Evolutionary conservation across 1,140 invertebrate species (phyloP), one percentile per base, ranked within the genome.

Genomic region (Dreissena polymorpha): DNA sequence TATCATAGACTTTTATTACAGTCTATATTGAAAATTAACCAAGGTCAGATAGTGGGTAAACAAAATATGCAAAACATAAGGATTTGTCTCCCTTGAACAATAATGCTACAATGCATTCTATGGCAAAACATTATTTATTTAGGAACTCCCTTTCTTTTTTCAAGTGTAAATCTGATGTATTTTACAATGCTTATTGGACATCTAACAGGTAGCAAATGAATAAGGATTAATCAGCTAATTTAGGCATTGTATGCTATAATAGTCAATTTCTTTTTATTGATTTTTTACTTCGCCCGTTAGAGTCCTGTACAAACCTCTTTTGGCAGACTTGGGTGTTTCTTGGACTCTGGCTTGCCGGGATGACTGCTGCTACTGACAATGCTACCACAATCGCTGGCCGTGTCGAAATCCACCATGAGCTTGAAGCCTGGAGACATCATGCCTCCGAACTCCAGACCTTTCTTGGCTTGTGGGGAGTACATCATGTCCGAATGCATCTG

Each of bases 291-390:
- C 64, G 10, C 64, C 23, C 64, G n/a, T n/a, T 13, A 57, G n/a
- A 57, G 29, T 10, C 25, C 7, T 51, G 39, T 77, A 29, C 63
- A 77, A 82, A 91, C 91, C 89, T 92, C 91, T 85, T 92, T 92
- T 12, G 91, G 91, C 14, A 92, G 85, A 88, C 90, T 91, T 0
- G 91, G 90, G 71, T 92, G 91, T 88, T 92, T 92, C 88, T 91
- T 91, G 57, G 90, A 90, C 80, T 90, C 91, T 14, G 90, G 87
- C 68, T 91, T 91, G 81, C 86, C 87, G 16, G 83, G 71, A 27
- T 88, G 85, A 63, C 86, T 88, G 29, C 86, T 89, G 64, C 85
- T 81, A 69, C 88, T 86, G 51, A 90, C 86, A n/a, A 89, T 60
- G 70, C 86, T 87, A 16, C 85, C 85, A 60, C 76, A 83, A 23